Conservation (phyloP, 2,113 vertebrate species). For the Festucalex cinctus region DNA sequence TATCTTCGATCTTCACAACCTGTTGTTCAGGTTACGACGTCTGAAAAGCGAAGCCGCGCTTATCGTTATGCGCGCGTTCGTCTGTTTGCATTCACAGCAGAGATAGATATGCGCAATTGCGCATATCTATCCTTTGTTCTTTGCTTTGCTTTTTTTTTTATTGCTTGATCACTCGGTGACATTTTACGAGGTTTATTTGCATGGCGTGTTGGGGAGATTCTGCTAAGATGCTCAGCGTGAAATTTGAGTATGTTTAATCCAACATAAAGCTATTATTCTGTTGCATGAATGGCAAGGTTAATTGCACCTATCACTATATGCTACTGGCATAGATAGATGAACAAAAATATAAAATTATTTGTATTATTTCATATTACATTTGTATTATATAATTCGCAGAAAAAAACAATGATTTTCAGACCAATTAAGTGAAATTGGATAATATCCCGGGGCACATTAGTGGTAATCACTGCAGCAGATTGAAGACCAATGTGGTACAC, state of each 20-base stretch:
- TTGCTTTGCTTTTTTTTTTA: background rate
- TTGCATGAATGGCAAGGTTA: no score
- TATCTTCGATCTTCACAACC: constrained; percentile 55
- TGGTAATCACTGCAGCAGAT: no score
- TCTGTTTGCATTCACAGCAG: constrained; percentile 1
- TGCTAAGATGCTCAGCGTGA: no score
- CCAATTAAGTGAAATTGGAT: background rate
- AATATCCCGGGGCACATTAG: background rate
- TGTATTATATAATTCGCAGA: background rate
- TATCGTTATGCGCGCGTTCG: background rate
- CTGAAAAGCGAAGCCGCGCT: background rate
- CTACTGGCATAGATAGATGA: background rate
- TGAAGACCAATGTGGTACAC: no score
- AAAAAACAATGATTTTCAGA: background rate
- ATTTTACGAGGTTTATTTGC: background rate
- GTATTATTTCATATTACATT: background rate
- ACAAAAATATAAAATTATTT: background rate
- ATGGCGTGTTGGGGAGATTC: background rate
- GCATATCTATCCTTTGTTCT: background rate
- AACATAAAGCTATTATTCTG: no score
- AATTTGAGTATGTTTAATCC: no score
- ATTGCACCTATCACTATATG: background rate
- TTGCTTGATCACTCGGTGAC: background rate
- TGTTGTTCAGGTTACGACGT: constrained; percentile 31
- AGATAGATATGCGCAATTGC: background rate